Conservation (phyloP, 2,113 vertebrate genomes). For the Herpetotheres cachinnans region DNA sequence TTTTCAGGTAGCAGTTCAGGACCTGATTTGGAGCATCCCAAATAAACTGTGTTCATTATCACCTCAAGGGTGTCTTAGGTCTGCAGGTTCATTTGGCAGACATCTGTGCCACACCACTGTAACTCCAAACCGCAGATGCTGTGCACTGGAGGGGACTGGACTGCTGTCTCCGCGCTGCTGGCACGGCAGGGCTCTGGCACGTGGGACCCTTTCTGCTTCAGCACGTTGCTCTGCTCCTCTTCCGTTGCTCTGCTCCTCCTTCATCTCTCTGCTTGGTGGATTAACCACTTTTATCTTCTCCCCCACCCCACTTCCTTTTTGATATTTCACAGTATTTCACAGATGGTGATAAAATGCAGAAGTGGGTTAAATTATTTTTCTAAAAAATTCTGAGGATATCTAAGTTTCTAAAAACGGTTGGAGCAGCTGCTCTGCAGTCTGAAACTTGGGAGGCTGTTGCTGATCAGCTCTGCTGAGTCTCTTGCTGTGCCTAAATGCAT, state of each 20-base stretch:
- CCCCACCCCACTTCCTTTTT: background rate
- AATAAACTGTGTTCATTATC: background rate
- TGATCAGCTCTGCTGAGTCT: background rate
- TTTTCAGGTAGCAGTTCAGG: background rate
- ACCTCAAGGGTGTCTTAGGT: rapidly evolving
- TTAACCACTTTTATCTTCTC: background rate
- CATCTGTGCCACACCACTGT: rapidly evolving
- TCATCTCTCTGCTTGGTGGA: background rate
- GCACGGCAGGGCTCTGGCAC: background rate
- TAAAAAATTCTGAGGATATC: background rate
- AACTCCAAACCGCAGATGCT: background rate
- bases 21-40: background rate
- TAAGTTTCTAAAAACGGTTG: background rate
- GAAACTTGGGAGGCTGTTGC: background rate
- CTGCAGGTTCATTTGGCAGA: background rate
- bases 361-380: background rate
- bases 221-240: background rate
- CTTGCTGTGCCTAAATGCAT: background rate
- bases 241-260: background rate
- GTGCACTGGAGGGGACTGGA: background rate
- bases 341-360: background rate
- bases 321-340: background rate
- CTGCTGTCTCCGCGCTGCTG: background rate
- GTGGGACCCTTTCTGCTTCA: background rate
- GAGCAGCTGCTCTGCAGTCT: background rate